phyloP scores from a whole-genome alignment of 2,797 vertebrate genomes.

The Mionectes olivaceus region DNA sequence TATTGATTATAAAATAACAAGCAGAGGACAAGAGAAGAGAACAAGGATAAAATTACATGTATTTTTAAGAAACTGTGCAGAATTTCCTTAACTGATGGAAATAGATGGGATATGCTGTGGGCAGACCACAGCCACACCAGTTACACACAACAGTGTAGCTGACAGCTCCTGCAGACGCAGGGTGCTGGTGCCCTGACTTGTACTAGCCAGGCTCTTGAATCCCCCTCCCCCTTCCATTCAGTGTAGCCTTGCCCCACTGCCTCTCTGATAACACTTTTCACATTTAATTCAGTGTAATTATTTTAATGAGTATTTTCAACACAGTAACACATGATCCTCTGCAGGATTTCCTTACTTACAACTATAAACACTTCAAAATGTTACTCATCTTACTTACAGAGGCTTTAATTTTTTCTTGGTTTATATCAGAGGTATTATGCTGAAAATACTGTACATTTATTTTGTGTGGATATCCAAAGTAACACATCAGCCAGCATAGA shows the following conservation, averaged over 20 bases:
- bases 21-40: not conserved
- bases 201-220: not conserved
- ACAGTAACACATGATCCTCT: not conserved
- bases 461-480: not conserved
- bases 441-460: not conserved
- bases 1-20: not conserved
- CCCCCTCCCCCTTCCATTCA: not conserved
- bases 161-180: rapidly evolving
- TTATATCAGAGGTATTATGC: not conserved
- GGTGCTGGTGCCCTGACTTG: rapidly evolving
- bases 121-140: rapidly evolving
- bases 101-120: not conserved
- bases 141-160: rapidly evolving
- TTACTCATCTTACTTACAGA: not conserved
- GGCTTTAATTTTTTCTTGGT: not conserved
- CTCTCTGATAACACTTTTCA: not conserved
- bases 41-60: not conserved
- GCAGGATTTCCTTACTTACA: not conserved
- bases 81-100: not conserved
- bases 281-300: not conserved
- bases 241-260: not conserved
- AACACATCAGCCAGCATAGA: not conserved
- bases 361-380: not conserved
- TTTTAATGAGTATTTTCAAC: not conserved
- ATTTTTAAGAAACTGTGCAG: not conserved